Base-by-base conservation (phyloP, 2,797 vertebrate genomes). In the Paguma larvata region DNA sequence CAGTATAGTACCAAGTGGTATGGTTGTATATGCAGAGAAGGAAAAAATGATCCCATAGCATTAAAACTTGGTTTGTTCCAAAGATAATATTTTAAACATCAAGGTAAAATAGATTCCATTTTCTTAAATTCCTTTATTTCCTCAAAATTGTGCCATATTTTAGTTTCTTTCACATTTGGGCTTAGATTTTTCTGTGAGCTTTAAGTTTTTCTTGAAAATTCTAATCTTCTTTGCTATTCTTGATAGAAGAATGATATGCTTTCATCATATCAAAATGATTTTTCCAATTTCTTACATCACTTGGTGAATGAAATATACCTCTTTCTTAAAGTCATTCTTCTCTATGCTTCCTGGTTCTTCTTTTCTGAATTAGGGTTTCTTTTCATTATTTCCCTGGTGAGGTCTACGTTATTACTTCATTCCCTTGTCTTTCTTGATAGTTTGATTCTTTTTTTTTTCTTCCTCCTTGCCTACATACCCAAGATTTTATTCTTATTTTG, bases 131-230 rank as follows among this genome's bases (percentile, higher is more conserved):
- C 9, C 56, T 97, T 79, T 38, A 79, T n/a, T 65, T 85, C 72
- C 34, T 85, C 25, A 44, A 51, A 85, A 38, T 34, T 11, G 14
- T 73, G 63, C 63, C 44, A 25, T 56, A 51, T 73, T 79, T 91
- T 80, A 67, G 48, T 80, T 80, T 85, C 41, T 70, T 88, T 85
- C 78, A 79, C 27, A 21, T 41, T 73, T 85, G 53, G 30, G 63
- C 34, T 90, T 85, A 78, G 15, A 63, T n/a, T 90, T 93, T 79
- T 16, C 87, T 68, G 11, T 34, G 41, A 90, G 5, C 10, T 80
- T 93, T 93, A 70, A 27, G 15, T 65, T 90, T 95, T 89, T 89
- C 23, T 70, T 46, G 13, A 94, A 90, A 85, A 65, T 91, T 63
- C 41, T 77, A 8, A 56, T 77, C 38, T 73, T 48, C 75, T 41